phyloP scores from a whole-genome alignment of 2,888 invertebrate genomes.

The Laothoe populi region DNA sequence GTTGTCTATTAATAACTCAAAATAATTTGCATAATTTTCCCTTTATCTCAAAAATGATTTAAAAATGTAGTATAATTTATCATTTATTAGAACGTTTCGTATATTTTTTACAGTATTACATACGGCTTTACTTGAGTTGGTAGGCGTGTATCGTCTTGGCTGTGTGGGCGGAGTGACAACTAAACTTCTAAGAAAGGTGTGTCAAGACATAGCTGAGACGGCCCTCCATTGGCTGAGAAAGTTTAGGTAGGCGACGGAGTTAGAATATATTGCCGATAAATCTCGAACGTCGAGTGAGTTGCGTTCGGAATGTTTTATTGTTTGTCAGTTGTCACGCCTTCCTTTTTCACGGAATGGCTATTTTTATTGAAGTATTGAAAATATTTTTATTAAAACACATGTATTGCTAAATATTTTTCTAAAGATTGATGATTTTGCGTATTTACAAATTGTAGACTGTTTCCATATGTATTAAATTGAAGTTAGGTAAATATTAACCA shows the following conservation, averaged over 20 bases:
- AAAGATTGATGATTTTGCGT: no score
- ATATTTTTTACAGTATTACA: background rate
- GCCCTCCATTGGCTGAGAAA: slow-evolving; percentile 51
- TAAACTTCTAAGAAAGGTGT: slow-evolving; percentile 76
- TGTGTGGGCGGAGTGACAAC: slow-evolving; percentile 50
- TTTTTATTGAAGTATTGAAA: background rate
- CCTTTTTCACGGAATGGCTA: background rate
- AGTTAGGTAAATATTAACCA: no score
- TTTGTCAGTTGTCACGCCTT: background rate
- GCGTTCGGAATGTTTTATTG: slow-evolving; percentile 5
- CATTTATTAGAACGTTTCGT: background rate
- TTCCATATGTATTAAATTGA: no score
- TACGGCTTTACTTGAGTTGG: background rate
- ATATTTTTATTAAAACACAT: background rate
- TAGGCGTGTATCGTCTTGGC: slow-evolving; percentile 39
- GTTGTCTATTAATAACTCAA: no score
- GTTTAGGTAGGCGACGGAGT: slow-evolving; percentile 10
- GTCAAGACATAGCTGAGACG: slow-evolving; percentile 59
- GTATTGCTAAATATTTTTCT: no score
- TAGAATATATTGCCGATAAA: slow-evolving; percentile 13
- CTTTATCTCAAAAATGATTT: no score
- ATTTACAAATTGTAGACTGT: no score
- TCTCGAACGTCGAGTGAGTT: background rate
- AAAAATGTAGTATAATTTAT: background rate
- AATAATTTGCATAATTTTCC: no score